Conservation (phyloP, 2,113 vertebrate genomes). For the Gyps fulvus region DNA sequence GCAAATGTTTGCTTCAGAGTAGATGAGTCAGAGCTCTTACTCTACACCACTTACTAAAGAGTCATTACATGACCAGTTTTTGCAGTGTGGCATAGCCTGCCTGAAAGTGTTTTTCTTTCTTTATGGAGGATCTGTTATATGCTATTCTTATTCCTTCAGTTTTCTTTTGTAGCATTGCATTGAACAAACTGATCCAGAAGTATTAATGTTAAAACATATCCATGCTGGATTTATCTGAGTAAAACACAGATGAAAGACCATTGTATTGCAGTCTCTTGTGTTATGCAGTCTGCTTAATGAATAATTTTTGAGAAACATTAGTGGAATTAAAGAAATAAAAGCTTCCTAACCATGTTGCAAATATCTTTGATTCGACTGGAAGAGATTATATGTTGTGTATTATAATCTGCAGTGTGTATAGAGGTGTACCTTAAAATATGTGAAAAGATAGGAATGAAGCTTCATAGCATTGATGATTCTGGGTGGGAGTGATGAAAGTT, state of each 20-base stretch:
- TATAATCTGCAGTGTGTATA: not conserved
- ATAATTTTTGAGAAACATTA: not conserved
- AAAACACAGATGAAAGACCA: not conserved
- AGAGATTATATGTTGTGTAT: not conserved
- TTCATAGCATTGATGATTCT: not conserved
- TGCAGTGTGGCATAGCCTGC: not conserved
- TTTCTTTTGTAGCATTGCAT: not conserved
- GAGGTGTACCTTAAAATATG: not conserved
- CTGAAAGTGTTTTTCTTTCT: not conserved
- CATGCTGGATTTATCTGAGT: not conserved
- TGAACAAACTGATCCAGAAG: not conserved
- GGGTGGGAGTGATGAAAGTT: not conserved
- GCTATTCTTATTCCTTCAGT: not conserved
- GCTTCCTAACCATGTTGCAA: not conserved
- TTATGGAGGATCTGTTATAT: not conserved
- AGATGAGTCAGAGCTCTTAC: not conserved
- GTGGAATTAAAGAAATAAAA: not conserved
- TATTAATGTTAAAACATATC: not conserved
- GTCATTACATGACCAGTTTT: not conserved
- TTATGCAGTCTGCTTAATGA: not conserved
- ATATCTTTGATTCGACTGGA: not conserved
- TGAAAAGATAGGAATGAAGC: not conserved
- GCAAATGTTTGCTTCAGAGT: not conserved
- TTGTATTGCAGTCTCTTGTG: not conserved
- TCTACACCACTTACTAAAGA: not conserved